Evolutionary conservation across 2,113 vertebrate species (phyloP).

Genomic region (Puntigrus tetrazona): DNA sequence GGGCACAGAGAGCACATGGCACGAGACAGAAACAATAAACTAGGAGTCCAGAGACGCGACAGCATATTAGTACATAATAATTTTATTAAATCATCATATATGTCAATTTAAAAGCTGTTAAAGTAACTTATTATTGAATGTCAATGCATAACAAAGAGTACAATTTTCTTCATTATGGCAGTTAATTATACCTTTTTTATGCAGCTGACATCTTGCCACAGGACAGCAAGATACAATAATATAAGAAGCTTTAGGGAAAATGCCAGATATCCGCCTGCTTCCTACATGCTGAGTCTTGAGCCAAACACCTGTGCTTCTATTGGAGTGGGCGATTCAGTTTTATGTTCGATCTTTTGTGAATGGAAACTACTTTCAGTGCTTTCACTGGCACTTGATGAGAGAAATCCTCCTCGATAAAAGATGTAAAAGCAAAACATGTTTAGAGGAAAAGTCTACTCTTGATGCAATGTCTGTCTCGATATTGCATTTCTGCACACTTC

Average conservation of each 20-base stretch:
- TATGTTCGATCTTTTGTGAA: not conserved
- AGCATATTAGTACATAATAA: not conserved
- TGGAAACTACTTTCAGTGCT: not conserved
- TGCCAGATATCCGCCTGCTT: not conserved
- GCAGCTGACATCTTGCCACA: not conserved
- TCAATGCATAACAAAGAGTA: not conserved
- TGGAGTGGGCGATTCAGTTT: not conserved
- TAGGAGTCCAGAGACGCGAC: too few species aligned
- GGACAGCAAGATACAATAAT: not conserved
- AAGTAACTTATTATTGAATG: not conserved
- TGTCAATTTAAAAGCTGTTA: not conserved
- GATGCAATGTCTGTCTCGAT: not conserved
- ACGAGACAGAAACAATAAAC: too few species aligned
- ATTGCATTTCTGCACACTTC: not conserved
- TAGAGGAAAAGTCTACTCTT: not conserved
- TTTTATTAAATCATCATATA: not conserved
- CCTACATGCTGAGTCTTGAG: not conserved
- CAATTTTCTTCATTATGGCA: not conserved
- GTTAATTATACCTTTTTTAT: not conserved
- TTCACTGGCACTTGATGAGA: not conserved
- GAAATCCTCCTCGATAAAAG: not conserved
- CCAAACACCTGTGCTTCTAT: not conserved
- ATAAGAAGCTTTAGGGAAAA: constrained; percentile 2
- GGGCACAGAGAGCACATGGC: too few species aligned
- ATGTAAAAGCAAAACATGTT: not conserved